Base-by-base conservation (phyloP, 2,797 vertebrate species). In the Leptoclinus maculatus region DNA sequence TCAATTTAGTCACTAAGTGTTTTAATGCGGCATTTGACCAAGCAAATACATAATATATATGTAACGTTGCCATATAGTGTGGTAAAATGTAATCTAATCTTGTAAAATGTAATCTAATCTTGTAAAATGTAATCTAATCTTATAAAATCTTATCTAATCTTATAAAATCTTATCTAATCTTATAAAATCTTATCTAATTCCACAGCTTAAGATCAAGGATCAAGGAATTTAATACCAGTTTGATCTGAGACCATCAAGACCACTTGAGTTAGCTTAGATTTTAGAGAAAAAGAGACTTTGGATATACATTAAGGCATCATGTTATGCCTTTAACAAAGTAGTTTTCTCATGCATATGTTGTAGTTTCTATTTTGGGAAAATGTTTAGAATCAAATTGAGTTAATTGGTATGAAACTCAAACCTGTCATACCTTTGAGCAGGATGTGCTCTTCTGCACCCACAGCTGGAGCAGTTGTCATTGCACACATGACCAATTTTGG, bases 401-500 rank as follows among this genome's bases (percentile, higher is more conserved):
- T 51, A 0, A 34, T 53, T 17, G 3, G 3, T 57, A 9, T 63
- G 1, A 47, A 7, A 43, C 5, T 68, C 7, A 36, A 41, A 56
- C 8, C 4, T 45, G 23, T 39, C 10, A 1, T 10, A 16, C 1
- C 14, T 65, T 49, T 38, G 14, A 32, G n/a, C 29, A 8, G 0
- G 2, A 64, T 17, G 27, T 38, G 56, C 3, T 51, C 38, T 10
- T 75, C 27, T 38, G n/a, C 27, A 62, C 19, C 0, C 0, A 66
- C 54, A 80, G 43, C 19, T 53, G 36, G 36, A 67, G 6, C 19
- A 5, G 23, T 1, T 69, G 43, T 64, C 3, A 39, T 7, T 43
- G 5, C 70, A 57, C 2, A n/a, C 27, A 74, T 86, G 43, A 74
- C 87, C 83, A 84, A 87, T 71, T 92, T 84, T 74, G 84, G 87